Conservation (phyloP, 2,797 vertebrate genomes). For the Anas flavirostris region DNA sequence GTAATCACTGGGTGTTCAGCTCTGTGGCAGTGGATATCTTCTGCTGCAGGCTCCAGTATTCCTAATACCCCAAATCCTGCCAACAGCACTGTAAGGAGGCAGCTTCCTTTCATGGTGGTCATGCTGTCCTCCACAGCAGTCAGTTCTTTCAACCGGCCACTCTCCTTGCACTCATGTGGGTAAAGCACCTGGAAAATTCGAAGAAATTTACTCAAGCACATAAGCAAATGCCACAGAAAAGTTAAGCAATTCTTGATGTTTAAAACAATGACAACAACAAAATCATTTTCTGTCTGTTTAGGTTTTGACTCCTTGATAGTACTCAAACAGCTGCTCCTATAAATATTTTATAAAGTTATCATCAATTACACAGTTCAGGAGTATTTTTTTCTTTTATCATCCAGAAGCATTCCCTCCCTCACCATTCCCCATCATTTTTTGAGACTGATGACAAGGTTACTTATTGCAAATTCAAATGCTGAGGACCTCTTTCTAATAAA, state of each 20-base stretch:
- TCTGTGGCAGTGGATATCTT: slow-evolving; percentile 85
- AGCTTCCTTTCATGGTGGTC: slow-evolving; percentile 80
- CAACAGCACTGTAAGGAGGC: slow-evolving; percentile 82
- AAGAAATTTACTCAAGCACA: background rate
- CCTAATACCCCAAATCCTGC: slow-evolving; percentile 86
- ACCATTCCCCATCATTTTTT: background rate
- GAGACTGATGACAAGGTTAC: background rate
- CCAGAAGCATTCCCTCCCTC: background rate
- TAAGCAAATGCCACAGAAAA: background rate
- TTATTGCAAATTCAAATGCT: background rate
- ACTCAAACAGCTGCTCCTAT: background rate
- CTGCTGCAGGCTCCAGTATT: slow-evolving; percentile 75
- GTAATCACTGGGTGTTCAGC: slow-evolving; percentile 89
- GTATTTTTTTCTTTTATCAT: background rate
- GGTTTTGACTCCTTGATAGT: background rate
- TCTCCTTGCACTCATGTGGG: slow-evolving; percentile 81
- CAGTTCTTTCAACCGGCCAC: slow-evolving; percentile 81
- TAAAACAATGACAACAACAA: background rate
- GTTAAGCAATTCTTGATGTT: background rate
- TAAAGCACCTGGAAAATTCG: slow-evolving; percentile 78
- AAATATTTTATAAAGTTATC: background rate
- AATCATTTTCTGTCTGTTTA: background rate
- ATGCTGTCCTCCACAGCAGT: slow-evolving; percentile 76
- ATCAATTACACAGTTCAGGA: background rate
- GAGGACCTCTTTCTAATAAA: background rate